Conservation (phyloP, 2,888 invertebrate genomes). For the Subacronicta megacephala region DNA sequence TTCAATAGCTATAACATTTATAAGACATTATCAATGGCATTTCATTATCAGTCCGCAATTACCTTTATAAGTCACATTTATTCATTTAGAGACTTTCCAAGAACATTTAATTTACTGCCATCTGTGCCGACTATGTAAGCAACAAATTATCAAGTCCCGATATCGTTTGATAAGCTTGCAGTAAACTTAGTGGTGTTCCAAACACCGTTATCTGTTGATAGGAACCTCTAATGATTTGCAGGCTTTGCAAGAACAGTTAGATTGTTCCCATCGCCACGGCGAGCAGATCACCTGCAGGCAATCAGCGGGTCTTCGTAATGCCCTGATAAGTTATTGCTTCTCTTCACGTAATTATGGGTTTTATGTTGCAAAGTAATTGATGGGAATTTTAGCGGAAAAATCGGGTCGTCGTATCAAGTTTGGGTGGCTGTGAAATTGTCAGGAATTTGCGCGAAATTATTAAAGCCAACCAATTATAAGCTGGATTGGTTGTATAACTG, state of each 20-base stretch:
- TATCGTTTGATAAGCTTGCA: conserved; percentile 64
- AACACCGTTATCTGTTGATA: conserved; percentile 81
- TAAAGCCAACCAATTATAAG: conserved; percentile 4
- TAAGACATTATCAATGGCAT: conserved; percentile 18
- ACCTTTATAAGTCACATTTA: conserved; percentile 16
- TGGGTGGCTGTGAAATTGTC: conserved; percentile 41
- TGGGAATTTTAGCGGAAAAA: conserved; percentile 35
- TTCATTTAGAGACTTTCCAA: conserved; percentile 23
- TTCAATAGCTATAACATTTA: conserved; percentile 1
- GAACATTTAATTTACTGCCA: conserved; percentile 40
- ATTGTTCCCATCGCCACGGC: conserved; percentile 64
- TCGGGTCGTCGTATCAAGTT: conserved; percentile 40
- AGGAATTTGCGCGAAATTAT: conserved; percentile 38
- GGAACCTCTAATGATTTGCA: conserved; percentile 75
- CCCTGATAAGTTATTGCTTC: conserved; percentile 54
- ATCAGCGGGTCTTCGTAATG: conserved; percentile 51
- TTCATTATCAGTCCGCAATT: conserved; percentile 31
- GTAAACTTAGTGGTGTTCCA: conserved; percentile 69
- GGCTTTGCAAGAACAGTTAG: conserved; percentile 80
- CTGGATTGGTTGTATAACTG: background rate
- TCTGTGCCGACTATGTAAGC: conserved; percentile 35
- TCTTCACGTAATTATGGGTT: conserved; percentile 53
- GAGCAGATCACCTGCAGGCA: conserved; percentile 53
- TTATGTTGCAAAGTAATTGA: conserved; percentile 40
- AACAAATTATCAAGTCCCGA: conserved; percentile 57